These are phyloP conservation scores for Myanophis thanlyinensis DNA, from an alignment of 2,113 vertebrate species.

Conservation along the genomic window DNA sequence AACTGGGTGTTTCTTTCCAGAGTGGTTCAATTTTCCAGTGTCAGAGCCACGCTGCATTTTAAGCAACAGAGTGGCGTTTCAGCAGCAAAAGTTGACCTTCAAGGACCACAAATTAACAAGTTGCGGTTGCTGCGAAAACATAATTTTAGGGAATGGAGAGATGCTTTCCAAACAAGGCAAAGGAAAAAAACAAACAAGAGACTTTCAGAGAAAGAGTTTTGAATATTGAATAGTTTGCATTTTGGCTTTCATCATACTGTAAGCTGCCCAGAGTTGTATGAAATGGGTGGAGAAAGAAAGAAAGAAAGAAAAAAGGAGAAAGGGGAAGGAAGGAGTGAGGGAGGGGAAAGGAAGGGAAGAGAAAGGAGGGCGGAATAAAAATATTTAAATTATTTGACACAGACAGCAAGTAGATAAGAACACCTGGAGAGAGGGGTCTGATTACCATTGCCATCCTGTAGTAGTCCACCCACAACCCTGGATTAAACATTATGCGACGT, in stretches of 20 bases:
- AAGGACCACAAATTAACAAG: neutral
- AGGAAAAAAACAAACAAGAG: neutral
- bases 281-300: too few species aligned
- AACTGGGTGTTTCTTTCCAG: neutral
- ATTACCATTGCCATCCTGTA: neutral
- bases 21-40: neutral
- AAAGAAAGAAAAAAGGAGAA: too few species aligned
- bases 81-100: neutral
- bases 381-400: neutral
- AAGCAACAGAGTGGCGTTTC: neutral
- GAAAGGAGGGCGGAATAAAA: neutral
- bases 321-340: too few species aligned
- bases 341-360: neutral
- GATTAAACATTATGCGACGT: neutral
- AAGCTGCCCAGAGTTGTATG: too few species aligned
- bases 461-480: neutral
- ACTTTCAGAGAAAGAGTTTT: neutral
- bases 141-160: neutral
- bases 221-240: too few species aligned
- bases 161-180: too few species aligned
- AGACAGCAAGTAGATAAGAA: neutral
- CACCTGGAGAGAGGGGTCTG: neutral
- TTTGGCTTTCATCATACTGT: too few species aligned
- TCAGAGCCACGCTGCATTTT: neutral
- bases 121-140: neutral